These are phyloP conservation scores for Rhinopomastus cyanomelas DNA, from an alignment of 2,113 vertebrate genomes.

Conservation along the genomic window DNA sequence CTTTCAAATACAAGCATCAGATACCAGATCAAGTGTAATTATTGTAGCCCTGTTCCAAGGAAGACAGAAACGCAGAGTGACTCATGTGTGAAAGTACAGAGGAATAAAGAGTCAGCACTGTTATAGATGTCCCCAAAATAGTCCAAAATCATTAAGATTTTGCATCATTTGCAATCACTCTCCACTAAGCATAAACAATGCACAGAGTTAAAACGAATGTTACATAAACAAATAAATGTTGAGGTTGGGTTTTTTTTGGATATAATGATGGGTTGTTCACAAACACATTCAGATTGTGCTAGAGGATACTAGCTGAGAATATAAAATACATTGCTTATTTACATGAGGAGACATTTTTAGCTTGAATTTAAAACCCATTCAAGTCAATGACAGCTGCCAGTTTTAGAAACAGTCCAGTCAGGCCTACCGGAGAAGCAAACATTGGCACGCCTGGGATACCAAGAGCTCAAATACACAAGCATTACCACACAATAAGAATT, in stretches of 20 bases:
- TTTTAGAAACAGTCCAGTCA: slow-evolving; percentile 32
- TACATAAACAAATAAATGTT: slow-evolving; percentile 61
- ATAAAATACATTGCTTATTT: slow-evolving; percentile 34
- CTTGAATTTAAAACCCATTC: slow-evolving; percentile 42
- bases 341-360: slow-evolving; percentile 36
- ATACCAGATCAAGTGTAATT: slow-evolving; percentile 18
- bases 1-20: slow-evolving; percentile 40
- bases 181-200: slow-evolving; percentile 37
- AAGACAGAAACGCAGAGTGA: background rate
- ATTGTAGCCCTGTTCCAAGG: background rate
- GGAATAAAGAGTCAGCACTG: background rate
- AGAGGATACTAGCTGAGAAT: slow-evolving; percentile 11
- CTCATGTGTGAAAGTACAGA: background rate
- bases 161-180: background rate
- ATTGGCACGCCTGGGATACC: background rate
- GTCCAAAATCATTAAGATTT: slow-evolving; percentile 11
- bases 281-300: slow-evolving; percentile 32
- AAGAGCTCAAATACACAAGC: background rate
- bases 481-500: background rate
- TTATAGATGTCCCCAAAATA: background rate
- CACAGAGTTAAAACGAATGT: slow-evolving; percentile 32
- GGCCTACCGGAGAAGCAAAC: background rate
- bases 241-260: background rate
- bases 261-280: slow-evolving; percentile 50
- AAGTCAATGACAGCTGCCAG: slow-evolving; percentile 4